Evolutionary conservation across 1,140 invertebrate species (phyloP), one percentile per base, ranked within the genome.

Genomic region (Lysiphlebus fabarum): DNA sequence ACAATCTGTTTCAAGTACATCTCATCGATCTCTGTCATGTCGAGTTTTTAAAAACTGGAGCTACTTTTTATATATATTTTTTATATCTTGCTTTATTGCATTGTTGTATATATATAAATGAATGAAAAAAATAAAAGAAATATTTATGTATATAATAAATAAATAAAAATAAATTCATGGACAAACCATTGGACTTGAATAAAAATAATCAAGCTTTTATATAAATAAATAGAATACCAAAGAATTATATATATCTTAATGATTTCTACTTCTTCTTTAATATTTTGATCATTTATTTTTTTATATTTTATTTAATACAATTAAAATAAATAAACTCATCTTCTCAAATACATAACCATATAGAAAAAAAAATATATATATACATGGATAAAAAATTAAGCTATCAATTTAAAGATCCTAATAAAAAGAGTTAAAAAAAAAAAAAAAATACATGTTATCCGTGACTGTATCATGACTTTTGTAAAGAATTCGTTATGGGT

Each of bases 401-500:
- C 11, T 38, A 51, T 51, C 36, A 51, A 49, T 49, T 49, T 49
- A 11, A 7, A n/a, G 7, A 34, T 49, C 47, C 17, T n/a, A 26
- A 26, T 26, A 26, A 26, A 26, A 26, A 26, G 1, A 1, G 1
- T 1, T 26, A 4, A 26, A 26, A 4, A 26, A n/a, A 49, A 7
- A 12, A 49, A 34, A 38, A 50, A 38, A 51, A 51, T 38, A 10
- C 34, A 11, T 6, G 49, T 36, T 10, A n/a, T 11, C 10, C 26
- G 36, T 5, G 34, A 51, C 11, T 49, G 47, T 36, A 36, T 51
- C 49, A 38, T 47, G 49, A 54, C 56, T 62, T 62, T 65, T 69
- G 66, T 67, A 26, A 26, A 26, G 62, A 50, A 67, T 60, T 64
- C 59, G 66, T 67, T 62, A 69, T 56, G 66, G 60, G 17, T 65